Conservation (phyloP, 2,797 vertebrate genomes). For the Etheostoma perlongum region DNA sequence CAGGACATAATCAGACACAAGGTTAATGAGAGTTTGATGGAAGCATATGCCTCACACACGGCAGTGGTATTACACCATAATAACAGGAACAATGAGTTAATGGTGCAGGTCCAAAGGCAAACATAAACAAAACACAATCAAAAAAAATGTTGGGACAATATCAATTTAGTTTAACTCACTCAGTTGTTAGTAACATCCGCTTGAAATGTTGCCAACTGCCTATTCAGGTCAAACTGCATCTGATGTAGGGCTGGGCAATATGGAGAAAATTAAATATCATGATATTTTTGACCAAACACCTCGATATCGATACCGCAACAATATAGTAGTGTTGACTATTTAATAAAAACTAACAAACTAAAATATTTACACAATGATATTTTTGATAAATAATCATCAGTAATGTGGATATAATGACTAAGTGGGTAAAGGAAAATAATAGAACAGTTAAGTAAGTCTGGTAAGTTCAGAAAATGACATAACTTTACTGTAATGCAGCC, state of each 20-base stretch:
- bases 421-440: too few relatives aligned
- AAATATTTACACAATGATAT: too few relatives aligned
- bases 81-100: slow-evolving; percentile 77
- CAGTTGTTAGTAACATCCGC: slow-evolving; percentile 50
- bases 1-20: slow-evolving; percentile 83
- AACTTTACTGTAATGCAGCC: too few relatives aligned
- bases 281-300: too few relatives aligned
- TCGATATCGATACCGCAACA: too few relatives aligned
- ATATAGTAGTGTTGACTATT: too few relatives aligned
- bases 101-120: slow-evolving; percentile 77
- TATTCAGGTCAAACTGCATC: slow-evolving; percentile 22
- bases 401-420: too few relatives aligned
- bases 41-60: slow-evolving; percentile 80
- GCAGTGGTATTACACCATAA: slow-evolving; percentile 68
- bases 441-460: too few relatives aligned
- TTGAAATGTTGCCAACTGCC: slow-evolving; percentile 30
- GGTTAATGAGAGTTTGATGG: slow-evolving; percentile 87
- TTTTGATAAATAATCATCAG: too few relatives aligned
- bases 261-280: too few relatives aligned
- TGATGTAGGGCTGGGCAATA: background rate
- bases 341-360: too few relatives aligned
- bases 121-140: slow-evolving; percentile 79
- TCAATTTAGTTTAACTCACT: slow-evolving; percentile 61
- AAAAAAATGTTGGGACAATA: slow-evolving; percentile 68
- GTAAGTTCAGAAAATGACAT: too few relatives aligned